Evolutionary conservation across 2,113 vertebrate species (phyloP), one percentile per base, ranked within the genome.

Genomic region (Ochotona princeps): DNA sequence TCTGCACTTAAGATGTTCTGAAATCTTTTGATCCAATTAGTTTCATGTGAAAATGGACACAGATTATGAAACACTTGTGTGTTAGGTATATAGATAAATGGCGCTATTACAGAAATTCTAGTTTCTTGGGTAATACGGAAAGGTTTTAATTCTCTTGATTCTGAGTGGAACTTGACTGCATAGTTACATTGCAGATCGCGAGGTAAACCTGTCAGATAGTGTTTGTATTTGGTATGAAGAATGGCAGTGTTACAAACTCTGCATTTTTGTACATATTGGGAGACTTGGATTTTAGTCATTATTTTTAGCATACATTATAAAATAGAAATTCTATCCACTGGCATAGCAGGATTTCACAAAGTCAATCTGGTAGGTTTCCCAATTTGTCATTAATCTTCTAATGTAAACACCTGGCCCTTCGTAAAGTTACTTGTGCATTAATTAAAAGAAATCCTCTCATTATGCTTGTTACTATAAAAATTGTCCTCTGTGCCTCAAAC

Each of bases 361-460:
- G 20, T 44, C 13, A 60, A 28, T 80, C 30, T 47, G 11, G 49
- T 66, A 65, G 17, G n/a, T 95, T 83, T 15, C 7, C 11, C 12
- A 11, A 79, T 28, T 60, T 70, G 35, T 10, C 84, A 74, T 85
- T 78, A 85, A 74, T 87, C 25, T 47, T 92, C 32, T 85, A 90
- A 88, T 83, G 65, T 74, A 94, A 89, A 66, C 23, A 93, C 30
- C 32, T 90, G 60, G 11, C 18, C 26, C 85, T 96, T 54, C 74
- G 2, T 66, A 93, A 89, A 92, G 83, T 86, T 74, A 47, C 57
- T 84, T 85, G 17, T 84, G 89, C 87, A 87, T 93, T 95, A 93
- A 91, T 94, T 89, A 82, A 54, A 76, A 75, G 9, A 81, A 83
- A 5, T n/a, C 20, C 11, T 87, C 66, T 65, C 17, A 76, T 82